Percentiles rank a stretch among this genome's conserved stretches.
These are phyloP conservation scores for Meles meles DNA, from an alignment of 2,113 vertebrate species.

Conservation along the genomic window DNA sequence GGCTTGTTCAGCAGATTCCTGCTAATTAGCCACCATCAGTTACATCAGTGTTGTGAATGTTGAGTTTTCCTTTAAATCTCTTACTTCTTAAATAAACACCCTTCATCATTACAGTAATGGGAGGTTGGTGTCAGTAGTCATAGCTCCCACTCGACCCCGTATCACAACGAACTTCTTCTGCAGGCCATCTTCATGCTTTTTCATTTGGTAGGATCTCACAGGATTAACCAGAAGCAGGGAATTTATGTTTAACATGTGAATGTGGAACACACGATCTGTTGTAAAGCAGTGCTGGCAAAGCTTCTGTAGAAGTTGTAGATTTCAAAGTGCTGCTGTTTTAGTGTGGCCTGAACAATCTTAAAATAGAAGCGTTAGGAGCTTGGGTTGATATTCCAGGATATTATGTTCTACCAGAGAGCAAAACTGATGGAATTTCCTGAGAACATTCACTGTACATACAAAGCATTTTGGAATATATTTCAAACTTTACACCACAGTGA, in stretches of 20 bases:
- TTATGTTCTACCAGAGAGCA: neutral
- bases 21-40: neutral
- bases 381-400: neutral
- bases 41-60: neutral
- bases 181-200: neutral
- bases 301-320: neutral
- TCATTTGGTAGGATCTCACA: neutral
- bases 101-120: neutral
- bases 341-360: neutral
- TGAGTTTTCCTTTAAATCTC: conserved; percentile 9
- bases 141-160: neutral
- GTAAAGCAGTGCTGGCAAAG: neutral
- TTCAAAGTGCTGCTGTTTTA: neutral
- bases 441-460: neutral
- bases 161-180: neutral
- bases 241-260: neutral
- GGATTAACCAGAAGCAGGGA: neutral
- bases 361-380: neutral
- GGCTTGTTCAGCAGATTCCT: neutral
- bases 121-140: neutral
- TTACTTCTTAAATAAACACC: neutral
- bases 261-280: neutral
- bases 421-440: neutral
- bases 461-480: neutral
- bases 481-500: neutral